A percentile compares a stretch with the other conserved stretches of the same genome.
These are phyloP conservation scores for Apaloderma vittatum DNA, from an alignment of 2,113 vertebrate species.

Conservation along the genomic window DNA sequence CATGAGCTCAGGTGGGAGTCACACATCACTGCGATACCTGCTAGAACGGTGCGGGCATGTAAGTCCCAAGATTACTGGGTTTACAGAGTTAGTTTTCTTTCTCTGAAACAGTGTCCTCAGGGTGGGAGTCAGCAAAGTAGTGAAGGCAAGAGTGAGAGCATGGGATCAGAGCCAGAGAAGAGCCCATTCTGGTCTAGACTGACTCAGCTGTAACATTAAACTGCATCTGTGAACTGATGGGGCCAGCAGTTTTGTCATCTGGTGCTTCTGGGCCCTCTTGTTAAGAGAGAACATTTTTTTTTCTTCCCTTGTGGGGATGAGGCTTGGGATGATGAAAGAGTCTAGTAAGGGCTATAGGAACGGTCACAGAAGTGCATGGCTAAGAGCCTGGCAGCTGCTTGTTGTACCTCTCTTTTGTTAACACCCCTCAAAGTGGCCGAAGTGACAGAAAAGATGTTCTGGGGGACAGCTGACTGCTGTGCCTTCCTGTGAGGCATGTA, in stretches of 20 bases:
- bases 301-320: not conserved
- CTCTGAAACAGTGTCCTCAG: not conserved
- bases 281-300: not conserved
- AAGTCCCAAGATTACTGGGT: not conserved
- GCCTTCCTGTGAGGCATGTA: not conserved
- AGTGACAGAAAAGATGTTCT: not conserved
- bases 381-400: not conserved
- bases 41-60: fast-evolving
- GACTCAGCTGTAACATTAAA: not conserved
- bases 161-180: not conserved
- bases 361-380: not conserved
- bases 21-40: not conserved
- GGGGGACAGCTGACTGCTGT: not conserved
- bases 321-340: not conserved
- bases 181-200: not conserved
- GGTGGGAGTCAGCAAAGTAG: not conserved
- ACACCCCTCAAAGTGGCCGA: no score
- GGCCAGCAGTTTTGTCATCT: not conserved
- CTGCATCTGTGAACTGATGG: not conserved
- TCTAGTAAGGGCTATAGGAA: not conserved
- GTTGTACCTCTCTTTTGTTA: not conserved
- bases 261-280: not conserved
- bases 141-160: not conserved
- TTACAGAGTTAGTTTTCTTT: not conserved
- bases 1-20: not conserved